Conservation (phyloP, 1,140 invertebrate species). For the Forficula auricularia region DNA sequence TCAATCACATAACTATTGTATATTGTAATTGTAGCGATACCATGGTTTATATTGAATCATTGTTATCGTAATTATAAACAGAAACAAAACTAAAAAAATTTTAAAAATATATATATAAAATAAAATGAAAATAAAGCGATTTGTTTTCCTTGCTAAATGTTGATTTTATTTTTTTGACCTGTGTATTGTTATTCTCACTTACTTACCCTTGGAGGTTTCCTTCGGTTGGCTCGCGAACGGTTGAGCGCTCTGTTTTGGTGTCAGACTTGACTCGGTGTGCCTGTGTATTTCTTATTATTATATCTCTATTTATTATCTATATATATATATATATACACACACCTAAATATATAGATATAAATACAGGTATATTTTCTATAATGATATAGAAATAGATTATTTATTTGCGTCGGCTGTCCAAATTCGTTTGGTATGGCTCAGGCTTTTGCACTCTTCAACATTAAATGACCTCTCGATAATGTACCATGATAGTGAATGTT, state of each 20-base stretch:
- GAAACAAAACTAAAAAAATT: too few relatives aligned
- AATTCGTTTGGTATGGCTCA: conserved; percentile 36
- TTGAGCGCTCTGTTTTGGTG: conserved; percentile 40
- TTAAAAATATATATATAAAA: too few relatives aligned
- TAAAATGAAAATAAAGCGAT: conserved; percentile 12
- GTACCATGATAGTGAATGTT: not conserved
- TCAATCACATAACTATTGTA: too few relatives aligned
- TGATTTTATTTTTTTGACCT: too few relatives aligned
- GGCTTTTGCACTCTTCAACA: conserved; percentile 11
- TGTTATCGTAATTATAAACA: not conserved
- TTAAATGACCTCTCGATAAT: not conserved
- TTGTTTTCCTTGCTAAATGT: conserved; percentile 14
- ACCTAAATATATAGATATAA: conserved; percentile 5
- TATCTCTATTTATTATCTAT: too few relatives aligned
- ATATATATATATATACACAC: conserved; percentile 9
- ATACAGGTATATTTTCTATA: conserved; percentile 11
- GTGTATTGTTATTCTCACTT: too few relatives aligned
- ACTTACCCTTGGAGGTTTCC: not conserved
- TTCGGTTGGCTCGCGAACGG: conserved; percentile 21
- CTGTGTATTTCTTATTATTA: conserved; percentile 35
- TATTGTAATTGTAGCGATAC: too few relatives aligned
- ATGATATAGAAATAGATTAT: too few relatives aligned
- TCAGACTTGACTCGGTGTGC: conserved; percentile 38
- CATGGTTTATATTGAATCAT: conserved; percentile 1
- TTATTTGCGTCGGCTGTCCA: conserved; percentile 19